These are phyloP conservation scores for Melipona bicolor DNA, from an alignment of 2,888 invertebrate species.

Conservation along the genomic window DNA sequence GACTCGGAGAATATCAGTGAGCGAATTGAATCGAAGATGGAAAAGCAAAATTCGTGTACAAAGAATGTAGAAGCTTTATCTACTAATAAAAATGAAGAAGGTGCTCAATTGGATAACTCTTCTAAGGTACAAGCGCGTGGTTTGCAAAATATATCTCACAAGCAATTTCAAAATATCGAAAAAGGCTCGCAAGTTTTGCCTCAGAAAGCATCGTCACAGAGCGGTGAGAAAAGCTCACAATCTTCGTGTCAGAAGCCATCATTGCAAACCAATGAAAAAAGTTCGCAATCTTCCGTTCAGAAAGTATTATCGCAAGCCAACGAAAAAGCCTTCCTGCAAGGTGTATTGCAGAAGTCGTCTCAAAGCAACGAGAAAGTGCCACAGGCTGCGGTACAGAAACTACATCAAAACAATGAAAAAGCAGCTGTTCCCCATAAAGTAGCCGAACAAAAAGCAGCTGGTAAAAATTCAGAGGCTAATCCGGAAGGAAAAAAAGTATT, in stretches of 20 bases:
- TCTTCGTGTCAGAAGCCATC: conserved; percentile 14
- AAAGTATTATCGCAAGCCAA: conserved; percentile 10
- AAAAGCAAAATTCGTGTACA: background rate
- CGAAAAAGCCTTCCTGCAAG: conserved; percentile 21
- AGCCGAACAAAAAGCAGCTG: conserved; percentile 60
- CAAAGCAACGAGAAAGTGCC: conserved; percentile 26
- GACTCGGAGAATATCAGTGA: conserved; percentile 20
- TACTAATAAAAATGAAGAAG: conserved; percentile 34
- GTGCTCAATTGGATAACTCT: background rate
- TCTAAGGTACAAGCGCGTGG: conserved; percentile 4
- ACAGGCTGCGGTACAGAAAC: conserved; percentile 33
- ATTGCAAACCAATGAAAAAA: conserved; percentile 28
- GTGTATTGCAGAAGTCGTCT: background rate
- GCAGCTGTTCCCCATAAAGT: conserved; percentile 40
- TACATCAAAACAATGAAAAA: conserved; percentile 47
- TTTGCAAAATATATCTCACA: conserved; percentile 9
- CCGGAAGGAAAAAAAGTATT: conserved; percentile 71
- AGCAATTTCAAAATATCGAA: conserved; percentile 37
- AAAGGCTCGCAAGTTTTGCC: conserved; percentile 9
- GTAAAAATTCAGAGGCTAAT: conserved; percentile 68
- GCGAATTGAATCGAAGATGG: conserved; percentile 16
- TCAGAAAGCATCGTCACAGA: conserved; percentile 38
- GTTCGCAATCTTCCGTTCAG: background rate
- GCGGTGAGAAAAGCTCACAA: conserved; percentile 30
- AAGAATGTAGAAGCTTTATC: conserved; percentile 13